Evolutionary conservation across 2,113 vertebrate species (phyloP), one percentile per base, ranked within the genome.

Genomic region (Microcebus tavaratra): DNA sequence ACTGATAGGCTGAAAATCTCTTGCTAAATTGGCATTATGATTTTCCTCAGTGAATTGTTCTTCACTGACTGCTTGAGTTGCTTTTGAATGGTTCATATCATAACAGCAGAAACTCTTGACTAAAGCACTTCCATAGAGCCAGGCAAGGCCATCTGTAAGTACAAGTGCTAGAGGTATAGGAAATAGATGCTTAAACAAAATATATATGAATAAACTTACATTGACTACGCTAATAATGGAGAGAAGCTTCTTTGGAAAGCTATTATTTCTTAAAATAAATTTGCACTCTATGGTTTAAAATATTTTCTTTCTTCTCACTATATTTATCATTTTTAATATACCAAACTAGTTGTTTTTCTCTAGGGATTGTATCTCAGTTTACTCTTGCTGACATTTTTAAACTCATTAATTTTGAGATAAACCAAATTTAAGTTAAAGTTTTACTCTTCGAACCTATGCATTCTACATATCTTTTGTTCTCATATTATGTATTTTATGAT

Each of bases 101-200:
- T 59, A 70, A 29, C 0, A 97, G 70, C 83, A 97, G 92, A 97
- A 97, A 96, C 10, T 48, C 91, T 97, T 83, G 81, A 83, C 57
- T 90, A 83, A 97, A 96, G 82, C 65, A 82, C 8, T 89, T 36
- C 68, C 23, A 42, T 83, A 84, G 72, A 90, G 79, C 90, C 45
- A 73, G 3, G 61, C 95, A 85, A 97, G 59, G 93, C 91, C 14
- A 84, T 81, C 21, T 96, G 0, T 90, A 63, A 82, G n/a, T 18
- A 5, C 23, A 57, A 6, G 82, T 61, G 29, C 42, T 3, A 13
- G 81, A 12, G 86, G 15, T 50, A 29, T 94, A 65, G 31, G 63
- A 65, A 36, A 12, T 1, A 4, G 68, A 61, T 53, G 76, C 11
- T 53, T 5, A 78, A 45, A 34, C 55, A 96, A 98, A 94, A 81